Base-by-base conservation (phyloP, 2,797 vertebrate genomes). In the Taenioides sp. region DNA sequence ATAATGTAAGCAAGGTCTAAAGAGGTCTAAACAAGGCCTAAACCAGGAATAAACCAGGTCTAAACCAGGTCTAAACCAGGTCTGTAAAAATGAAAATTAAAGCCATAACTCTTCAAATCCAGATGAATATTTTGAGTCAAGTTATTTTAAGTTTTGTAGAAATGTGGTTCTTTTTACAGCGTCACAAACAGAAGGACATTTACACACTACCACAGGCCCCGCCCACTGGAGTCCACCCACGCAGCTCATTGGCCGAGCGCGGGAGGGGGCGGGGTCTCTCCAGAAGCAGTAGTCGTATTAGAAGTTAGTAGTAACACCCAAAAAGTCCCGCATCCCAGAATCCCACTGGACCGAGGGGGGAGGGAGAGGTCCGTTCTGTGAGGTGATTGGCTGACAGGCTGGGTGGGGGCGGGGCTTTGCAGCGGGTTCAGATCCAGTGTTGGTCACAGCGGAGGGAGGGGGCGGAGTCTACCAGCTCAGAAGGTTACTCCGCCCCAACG, bases 401-500 rank as follows among this genome's bases (percentile, higher is more conserved):
- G 22, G 47, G 49, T 34, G 47, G 18, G 64, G 64, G 64, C 64
- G 43, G 64, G 64, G 64, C 43, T 69, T 70, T 14, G 49, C 92
- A 90, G 90, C 86, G 92, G 84, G 84, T 85, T 87, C 79, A 80
- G 87, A 87, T 89, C 90, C 91, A 88, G 88, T 90, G 89, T 92
- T 93, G 92, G 85, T 71, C 78, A 92, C 91, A 83, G 79, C 69
- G 79, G 77, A 82, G 74, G 82, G 72, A 47, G 43, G 84, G 88
- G 75, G 91, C 88, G 75, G 74, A 79, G n/a, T 88, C 95, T 95
- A 97, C 96, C 96, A 97, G 93, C 95, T 97, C 93, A 91, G 95
- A 94, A 92, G 94, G 85, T 91, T 91, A 83, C 88, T 96, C 70
- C 96, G 93, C 74, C 96, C 96, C 84, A 97, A 91, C 4, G 96